Evolutionary conservation across 2,888 invertebrate genomes (phyloP), one percentile per base, ranked within the genome.

Genomic region (Apotomis turbidana): DNA sequence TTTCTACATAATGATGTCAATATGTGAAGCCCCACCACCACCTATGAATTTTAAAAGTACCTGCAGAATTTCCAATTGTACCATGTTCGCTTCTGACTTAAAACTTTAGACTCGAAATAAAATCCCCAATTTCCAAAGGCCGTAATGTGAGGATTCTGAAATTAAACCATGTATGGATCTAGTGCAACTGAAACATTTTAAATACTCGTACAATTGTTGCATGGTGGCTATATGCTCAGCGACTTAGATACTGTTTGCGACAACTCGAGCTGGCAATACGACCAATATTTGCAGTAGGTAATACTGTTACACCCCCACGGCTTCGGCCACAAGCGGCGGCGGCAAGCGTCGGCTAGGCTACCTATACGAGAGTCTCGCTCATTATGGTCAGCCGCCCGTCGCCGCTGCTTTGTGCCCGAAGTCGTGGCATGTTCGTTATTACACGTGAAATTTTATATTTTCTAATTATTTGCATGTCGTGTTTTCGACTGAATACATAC

Each of bases 41-140:
- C 86, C 83, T 86, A 86, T 80, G 78, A 78, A 75, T 85, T 83
- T 84, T 81, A 84, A 81, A 87, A 87, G 86, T 92, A 92, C 92
- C 92, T 93, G 89, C 81, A 84, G 82, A 85, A 87, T 84, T 85
- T 91, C 91, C 91, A 92, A 90, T 85, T 87, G 90, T 85, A 92
- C 91, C 93, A 92, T 92, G 85, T 86, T 90, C 83, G 85, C 83
- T 87, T 83, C 79, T 73, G 76, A 78, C 74, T 77, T 66, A 36
- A 78, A 78, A 79, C 72, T 77, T 76, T 78, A 79, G 85, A 86
- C 84, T 86, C 82, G 87, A 85, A 88, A 83, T 84, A 83, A 87
- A 83, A 83, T 82, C 84, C 86, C 86, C 83, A 90, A 90, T 87
- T 85, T 87, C 89, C 90, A 85, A 90, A 90, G 81, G 86, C 87